Base-by-base conservation (phyloP, 2,797 vertebrate genomes). In the Epinephelus malabaricus region DNA sequence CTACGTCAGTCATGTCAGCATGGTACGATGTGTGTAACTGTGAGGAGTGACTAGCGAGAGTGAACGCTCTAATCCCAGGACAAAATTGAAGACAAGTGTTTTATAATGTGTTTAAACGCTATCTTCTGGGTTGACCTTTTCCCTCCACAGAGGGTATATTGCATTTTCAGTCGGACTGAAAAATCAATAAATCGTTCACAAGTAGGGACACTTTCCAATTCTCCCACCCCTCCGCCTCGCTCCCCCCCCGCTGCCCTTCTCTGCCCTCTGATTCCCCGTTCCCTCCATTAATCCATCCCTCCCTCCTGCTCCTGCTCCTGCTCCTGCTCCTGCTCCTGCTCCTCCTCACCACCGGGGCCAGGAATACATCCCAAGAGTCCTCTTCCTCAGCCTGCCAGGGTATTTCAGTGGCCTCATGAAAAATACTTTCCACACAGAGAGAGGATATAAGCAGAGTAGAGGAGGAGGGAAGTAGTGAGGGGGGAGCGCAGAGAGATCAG, bases 391-490 rank as follows among this genome's bases (percentile, higher is more conserved):
- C 23, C 65, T 66, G 69, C 53, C 73, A 43, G 58, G 61, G 73
- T 77, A 91, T 89, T 90, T 88, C 86, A 61, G 77, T 27, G 47
- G 54, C 12, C 66, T 78, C 43, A 62, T 78, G 78, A 92, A 92
- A 90, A 88, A 92, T 80, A 91, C 79, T 92, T 93, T 93, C 91
- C 92, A 90, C 73, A 70, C 55, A 71, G 25, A 46, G 23, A 59
- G 60, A 76, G 19, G 43, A 65, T 46, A 55, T 21, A 60, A 69
- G 76, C 47, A 63, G 66, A 66, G 54, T 11, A 58, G 19, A 71
- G 51, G 75, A 58, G 23, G 46, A 68, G 69, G 65, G 23, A 69
- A 43, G 73, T 8, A 46, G 60, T 68, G 75, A 86, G 3, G 47
- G 27, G 45, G 74, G 55, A 53, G 11, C 75, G 65, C 69, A 49